A percentile compares a stretch with the other conserved stretches of the same genome.
Conservation (phyloP, 2,113 vertebrate genomes). For the Macquaria australasica region DNA sequence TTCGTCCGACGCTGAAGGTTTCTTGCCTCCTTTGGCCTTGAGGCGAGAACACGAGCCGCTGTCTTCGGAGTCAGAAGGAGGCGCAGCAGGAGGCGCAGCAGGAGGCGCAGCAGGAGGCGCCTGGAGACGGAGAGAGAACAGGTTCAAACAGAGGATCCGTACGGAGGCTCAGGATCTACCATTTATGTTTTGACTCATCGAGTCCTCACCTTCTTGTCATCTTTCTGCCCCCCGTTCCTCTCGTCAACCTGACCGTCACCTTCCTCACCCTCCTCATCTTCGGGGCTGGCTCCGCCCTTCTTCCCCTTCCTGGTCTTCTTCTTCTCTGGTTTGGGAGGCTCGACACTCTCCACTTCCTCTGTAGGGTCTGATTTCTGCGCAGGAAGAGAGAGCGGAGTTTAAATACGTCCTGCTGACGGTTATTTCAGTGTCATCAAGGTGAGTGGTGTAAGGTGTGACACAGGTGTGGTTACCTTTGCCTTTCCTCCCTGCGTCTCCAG, state of each 20-base stretch:
- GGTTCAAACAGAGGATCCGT: not conserved
- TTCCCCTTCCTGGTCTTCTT: constrained; percentile 94
- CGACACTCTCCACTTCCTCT: constrained; percentile 71
- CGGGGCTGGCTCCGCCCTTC: constrained; percentile 81
- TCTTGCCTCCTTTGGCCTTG: constrained; percentile 86
- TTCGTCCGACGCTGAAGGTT: constrained; percentile 69
- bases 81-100: constrained; percentile 67
- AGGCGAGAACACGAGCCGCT: constrained; percentile 77
- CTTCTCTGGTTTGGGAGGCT: constrained; percentile 91
- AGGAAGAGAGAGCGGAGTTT: not conserved
- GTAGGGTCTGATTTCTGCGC: constrained; percentile 87
- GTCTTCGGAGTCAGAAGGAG: constrained; percentile 86
- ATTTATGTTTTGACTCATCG: too few relatives aligned
- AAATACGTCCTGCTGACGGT: not conserved
- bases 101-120: constrained; percentile 72
- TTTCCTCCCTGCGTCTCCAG: constrained; percentile 90
- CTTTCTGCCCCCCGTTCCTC: constrained; percentile 56
- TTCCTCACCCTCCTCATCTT: constrained; percentile 83
- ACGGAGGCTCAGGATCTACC: not conserved
- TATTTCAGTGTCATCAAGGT: too few relatives aligned
- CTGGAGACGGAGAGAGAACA: constrained; percentile 21
- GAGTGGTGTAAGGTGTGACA: too few relatives aligned
- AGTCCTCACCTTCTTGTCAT: constrained; percentile 47
- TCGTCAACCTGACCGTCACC: constrained; percentile 21
- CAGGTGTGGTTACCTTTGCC: constrained; percentile 75